phyloP scores from a whole-genome alignment of 2,113 vertebrate species.

The Pseudonaja textilis region DNA sequence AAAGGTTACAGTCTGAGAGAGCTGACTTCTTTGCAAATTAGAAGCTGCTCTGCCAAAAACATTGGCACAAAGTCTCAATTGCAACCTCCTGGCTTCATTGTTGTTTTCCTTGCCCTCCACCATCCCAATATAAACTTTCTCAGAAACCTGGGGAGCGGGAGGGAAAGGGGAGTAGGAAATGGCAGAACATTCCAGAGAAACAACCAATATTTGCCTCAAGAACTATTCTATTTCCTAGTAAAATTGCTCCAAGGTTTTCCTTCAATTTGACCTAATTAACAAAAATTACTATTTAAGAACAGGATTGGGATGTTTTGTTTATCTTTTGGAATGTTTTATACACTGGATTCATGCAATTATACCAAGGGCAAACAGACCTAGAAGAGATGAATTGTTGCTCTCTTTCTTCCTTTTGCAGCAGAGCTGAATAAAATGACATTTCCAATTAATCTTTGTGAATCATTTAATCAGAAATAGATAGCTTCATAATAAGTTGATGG shows the following conservation, averaged over 20 bases:
- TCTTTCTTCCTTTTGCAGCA: background rate
- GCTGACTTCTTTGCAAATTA: conserved; percentile 7
- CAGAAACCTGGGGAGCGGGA: background rate
- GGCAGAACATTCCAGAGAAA: background rate
- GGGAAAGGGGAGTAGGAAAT: background rate
- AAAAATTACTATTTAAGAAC: background rate
- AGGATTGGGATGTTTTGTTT: background rate
- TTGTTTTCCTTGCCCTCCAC: background rate
- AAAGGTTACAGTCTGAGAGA: conserved; percentile 1
- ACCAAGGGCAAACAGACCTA: background rate
- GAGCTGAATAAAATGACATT: background rate
- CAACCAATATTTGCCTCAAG: background rate
- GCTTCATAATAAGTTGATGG: background rate
- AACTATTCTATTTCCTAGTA: background rate
- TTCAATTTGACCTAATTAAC: background rate
- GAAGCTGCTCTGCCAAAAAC: background rate
- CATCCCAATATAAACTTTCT: background rate
- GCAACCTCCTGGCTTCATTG: background rate
- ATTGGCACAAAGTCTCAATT: background rate
- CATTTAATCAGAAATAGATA: background rate
- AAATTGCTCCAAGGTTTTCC: background rate
- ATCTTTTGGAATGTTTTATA: background rate
- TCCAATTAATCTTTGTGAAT: background rate
- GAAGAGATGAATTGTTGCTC: background rate
- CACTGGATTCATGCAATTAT: background rate